Conservation (phyloP, 2,888 invertebrate genomes). For the Apoda limacodes region DNA sequence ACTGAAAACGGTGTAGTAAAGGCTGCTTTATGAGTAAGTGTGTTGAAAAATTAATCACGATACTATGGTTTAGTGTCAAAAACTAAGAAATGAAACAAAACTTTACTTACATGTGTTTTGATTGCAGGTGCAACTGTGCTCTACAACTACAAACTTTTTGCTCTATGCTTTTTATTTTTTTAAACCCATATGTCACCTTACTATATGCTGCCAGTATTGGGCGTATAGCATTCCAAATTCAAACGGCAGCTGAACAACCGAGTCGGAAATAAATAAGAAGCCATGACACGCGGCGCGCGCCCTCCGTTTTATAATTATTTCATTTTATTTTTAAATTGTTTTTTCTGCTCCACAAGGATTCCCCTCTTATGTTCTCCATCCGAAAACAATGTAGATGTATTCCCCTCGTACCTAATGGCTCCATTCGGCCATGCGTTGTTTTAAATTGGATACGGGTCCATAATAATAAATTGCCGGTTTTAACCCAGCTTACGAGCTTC, state of each 20-base stretch:
- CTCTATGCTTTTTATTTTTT: no score
- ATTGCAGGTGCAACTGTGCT: no score
- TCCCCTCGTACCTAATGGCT: constrained; percentile 42
- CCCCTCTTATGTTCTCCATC: constrained; percentile 52
- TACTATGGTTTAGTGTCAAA: no score
- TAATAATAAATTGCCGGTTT: constrained; percentile 68
- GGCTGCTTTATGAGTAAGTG: no score
- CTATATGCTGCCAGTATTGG: constrained; percentile 20
- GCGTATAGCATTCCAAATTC: constrained; percentile 40
- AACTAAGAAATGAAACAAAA: no score
- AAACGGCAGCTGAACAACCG: constrained; percentile 60
- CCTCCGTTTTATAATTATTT: constrained; percentile 66
- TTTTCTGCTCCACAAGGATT: constrained; percentile 61
- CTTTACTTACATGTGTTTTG: no score
- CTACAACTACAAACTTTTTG: no score
- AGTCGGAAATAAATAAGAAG: constrained; percentile 53
- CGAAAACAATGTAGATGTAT: constrained; percentile 47
- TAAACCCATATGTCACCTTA: no score
- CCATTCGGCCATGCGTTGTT: constrained; percentile 62
- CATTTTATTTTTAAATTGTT: constrained; percentile 71
- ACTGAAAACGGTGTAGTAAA: no score
- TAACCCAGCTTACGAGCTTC: constrained; percentile 52
- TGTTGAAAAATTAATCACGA: no score
- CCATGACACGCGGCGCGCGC: constrained; percentile 58
- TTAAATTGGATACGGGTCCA: constrained; percentile 69